Base-by-base conservation (phyloP, 2,888 invertebrate species). In the Euclidia mi region DNA sequence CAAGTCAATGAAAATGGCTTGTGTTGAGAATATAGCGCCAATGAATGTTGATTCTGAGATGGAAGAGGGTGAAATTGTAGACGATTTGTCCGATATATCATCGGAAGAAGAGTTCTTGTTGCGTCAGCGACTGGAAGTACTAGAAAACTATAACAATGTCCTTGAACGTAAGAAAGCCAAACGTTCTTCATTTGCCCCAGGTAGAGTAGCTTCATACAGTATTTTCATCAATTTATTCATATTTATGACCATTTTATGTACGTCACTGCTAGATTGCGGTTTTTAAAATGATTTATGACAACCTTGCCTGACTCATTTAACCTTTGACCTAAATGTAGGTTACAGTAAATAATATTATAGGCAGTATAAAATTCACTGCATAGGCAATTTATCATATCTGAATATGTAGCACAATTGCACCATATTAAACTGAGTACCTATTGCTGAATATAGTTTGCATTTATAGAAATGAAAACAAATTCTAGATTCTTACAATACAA, bases 61-160 rank as follows among this genome's bases (percentile, higher is more conserved):
- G 85, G 94, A 95, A 66, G 94, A 95, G 79, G 94, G 94, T 3
- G 94, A 95, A 82, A 94, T 95, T 55, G 87, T 94, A 7, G 94
- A 93, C 65, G 90, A 91, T 45, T 74, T 94, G 0, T 94, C 94
- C 0, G 94, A 94, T 71, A 94, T 94, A 71, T 95, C 94, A 1
- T 94, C 94, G 0, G 94, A 92, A 41, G 94, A 95, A 74, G 94
- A 94, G 71, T 91, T 88, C 65, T 76, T 94, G 14, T 72, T 95
- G 52, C 85, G 93, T 45, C 89, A 94, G 71, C 84, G 94, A 42
- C 73, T 94, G 31, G 85, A 92, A 81, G 90, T 94, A 37, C 80
- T 95, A 37, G 94, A 95, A 72, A 94, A 86, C 68, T 94, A 93
- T 58, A 95, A 95, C 64, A 89, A 90, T 83, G 94, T 90, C 74